Conservation (phyloP, 2,888 invertebrate genomes). For the Eudasyphora cyanicolor region DNA sequence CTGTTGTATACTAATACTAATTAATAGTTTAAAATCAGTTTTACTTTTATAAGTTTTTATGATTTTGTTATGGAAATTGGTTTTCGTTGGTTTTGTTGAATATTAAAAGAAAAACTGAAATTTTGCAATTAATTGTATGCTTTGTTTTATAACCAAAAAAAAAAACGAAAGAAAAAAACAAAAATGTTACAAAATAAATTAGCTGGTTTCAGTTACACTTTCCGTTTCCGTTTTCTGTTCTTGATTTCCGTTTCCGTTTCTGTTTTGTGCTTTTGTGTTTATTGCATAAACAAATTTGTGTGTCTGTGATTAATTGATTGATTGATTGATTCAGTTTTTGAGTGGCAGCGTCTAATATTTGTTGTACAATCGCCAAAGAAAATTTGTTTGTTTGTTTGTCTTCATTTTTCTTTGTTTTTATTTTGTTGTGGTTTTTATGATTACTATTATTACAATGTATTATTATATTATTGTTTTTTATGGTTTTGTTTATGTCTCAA, state of each 20-base stretch:
- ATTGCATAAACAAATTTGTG: neutral
- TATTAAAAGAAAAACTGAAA: conserved; percentile 27
- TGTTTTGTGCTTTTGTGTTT: neutral
- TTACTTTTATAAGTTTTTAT: conserved; percentile 53
- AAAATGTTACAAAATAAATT: neutral
- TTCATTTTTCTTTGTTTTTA: conserved; percentile 40
- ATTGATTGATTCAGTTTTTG: no score
- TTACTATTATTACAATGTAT: conserved; percentile 66
- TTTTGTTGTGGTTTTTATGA: conserved; percentile 64
- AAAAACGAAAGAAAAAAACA: neutral
- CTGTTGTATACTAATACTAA: conserved; percentile 31
- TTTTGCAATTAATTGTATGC: conserved; percentile 65
- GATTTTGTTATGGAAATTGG: conserved; percentile 33
- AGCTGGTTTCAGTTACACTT: conserved; percentile 3
- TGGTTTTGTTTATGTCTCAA: conserved; percentile 38
- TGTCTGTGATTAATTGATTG: no score
- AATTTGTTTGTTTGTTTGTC: conserved; percentile 65
- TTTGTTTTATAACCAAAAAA: conserved; percentile 53
- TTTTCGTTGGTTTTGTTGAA: no score
- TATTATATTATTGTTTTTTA: conserved; percentile 15
- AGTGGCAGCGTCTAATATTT: conserved; percentile 18
- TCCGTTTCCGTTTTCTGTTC: neutral
- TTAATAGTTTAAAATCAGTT: conserved; percentile 61
- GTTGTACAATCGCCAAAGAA: conserved; percentile 9
- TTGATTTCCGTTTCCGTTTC: neutral